Evolutionary conservation across 2,113 vertebrate species (phyloP).

Genomic region (Poeciliopsis occidentalis): DNA sequence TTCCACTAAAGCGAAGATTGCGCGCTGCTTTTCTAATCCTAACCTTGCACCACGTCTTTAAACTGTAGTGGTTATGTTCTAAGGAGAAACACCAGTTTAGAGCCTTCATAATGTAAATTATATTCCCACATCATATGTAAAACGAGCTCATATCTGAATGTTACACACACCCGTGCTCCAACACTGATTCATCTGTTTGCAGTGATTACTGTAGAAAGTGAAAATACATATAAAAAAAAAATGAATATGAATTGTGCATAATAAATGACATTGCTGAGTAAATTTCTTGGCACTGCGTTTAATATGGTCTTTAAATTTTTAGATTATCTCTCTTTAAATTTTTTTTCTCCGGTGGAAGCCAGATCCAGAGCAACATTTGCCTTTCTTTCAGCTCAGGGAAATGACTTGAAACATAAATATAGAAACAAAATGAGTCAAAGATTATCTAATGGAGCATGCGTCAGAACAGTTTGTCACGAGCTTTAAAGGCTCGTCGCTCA

Average conservation of each 20-base stretch:
- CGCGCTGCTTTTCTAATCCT: not conserved
- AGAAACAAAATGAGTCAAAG: constrained; percentile 74
- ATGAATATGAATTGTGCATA: constrained; percentile 45
- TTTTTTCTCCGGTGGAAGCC: constrained; percentile 60
- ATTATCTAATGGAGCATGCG: constrained; percentile 73
- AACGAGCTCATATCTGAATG: not conserved
- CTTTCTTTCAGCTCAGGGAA: constrained; percentile 59
- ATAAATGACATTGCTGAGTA: constrained; percentile 60
- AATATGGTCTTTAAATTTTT: constrained; percentile 71
- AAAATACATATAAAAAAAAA: constrained; percentile 6
- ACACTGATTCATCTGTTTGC: constrained; percentile 33
- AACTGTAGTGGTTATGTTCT: not conserved
- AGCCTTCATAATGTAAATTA: not conserved
- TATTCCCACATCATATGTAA: constrained; percentile 25
- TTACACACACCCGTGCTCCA: constrained; percentile 44
- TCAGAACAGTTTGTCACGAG: constrained; percentile 70
- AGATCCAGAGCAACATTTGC: constrained; percentile 66
- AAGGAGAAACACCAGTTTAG: not conserved
- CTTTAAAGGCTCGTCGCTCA: constrained; percentile 63
- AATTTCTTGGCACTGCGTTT: constrained; percentile 67
- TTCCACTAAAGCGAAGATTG: not conserved
- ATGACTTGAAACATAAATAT: constrained; percentile 72
- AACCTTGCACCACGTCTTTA: constrained; percentile 6
- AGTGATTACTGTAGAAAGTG: constrained; percentile 54
- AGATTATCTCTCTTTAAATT: constrained; percentile 64